Base-by-base conservation (phyloP, 2,888 invertebrate genomes). In the Drosophila merina region DNA sequence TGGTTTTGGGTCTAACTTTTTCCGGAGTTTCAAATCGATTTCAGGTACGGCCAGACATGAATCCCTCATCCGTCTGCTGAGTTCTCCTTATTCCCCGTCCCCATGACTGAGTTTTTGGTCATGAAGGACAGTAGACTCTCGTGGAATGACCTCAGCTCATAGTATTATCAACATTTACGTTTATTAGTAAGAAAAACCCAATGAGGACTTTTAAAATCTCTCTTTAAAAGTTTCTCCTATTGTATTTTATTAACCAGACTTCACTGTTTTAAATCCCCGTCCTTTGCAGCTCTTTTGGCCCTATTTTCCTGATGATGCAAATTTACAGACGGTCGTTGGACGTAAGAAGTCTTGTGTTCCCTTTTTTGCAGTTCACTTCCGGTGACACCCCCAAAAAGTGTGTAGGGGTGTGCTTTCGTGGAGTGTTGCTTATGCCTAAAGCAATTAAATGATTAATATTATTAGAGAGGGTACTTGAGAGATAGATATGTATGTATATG, bases 361-460 rank as follows among this genome's bases (percentile, higher is more conserved):
- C 75, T 79, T 78, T 82, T 79, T 82, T 80, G 76, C 70, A 79
- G 76, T 82, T 80, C 79, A 68, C 58, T 79, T 77, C 74, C 77
- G 79, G 57, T 67, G 20, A 74, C 77, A 77, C 75, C 79, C 75
- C 70, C 70, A 79, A 71, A 60, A 56, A 59, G 28, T 66, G 47
- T 31, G 33, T 36, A 5, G 56, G 28, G 28, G 36, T 36, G 14
- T 42, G 25, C 42, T 12, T 50, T 14, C 33, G 62, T 36, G 51
- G 31, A 38, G 45, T 59, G 5, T 5, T 36, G 51, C 54, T 45
- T 59, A 20, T 20, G 20, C 1, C 1, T 20, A 20, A 20, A 20
- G 1, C 20, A 20, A 20, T 20, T 20, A 20, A 20, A 20, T 20
- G 20, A 20, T 20, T 20, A 20, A 20, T 20, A 20, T 20, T 20